These are phyloP conservation scores for Cerastis rubricosa DNA, from an alignment of 2,888 invertebrate species.

Conservation along the genomic window DNA sequence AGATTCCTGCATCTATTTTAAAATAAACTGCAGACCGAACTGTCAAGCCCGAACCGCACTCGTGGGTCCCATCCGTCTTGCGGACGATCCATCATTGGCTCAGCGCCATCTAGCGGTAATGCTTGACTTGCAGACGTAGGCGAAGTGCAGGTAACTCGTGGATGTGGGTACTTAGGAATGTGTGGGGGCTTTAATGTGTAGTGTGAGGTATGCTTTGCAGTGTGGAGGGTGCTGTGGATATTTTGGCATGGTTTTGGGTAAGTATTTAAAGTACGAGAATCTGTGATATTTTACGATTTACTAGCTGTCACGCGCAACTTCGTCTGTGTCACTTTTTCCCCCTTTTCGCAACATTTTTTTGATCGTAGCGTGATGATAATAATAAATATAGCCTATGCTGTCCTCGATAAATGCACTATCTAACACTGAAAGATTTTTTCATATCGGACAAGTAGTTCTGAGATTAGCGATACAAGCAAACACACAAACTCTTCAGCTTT, in stretches of 20 bases:
- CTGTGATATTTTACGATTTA: background rate
- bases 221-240: too few species aligned
- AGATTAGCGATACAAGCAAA: too few species aligned
- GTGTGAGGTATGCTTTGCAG: background rate
- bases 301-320: too few species aligned
- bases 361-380: too few species aligned
- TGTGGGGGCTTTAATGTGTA: constrained; percentile 18
- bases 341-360: too few species aligned
- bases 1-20: constrained; percentile 60
- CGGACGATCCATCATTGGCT: constrained; percentile 64
- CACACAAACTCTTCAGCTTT: too few species aligned
- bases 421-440: too few species aligned
- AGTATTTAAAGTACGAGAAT: background rate
- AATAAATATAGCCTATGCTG: too few species aligned
- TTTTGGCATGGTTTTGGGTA: background rate
- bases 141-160: constrained; percentile 26
- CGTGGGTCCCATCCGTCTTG: constrained; percentile 66
- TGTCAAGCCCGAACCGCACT: constrained; percentile 44
- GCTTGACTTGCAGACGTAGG: constrained; percentile 41
- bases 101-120: constrained; percentile 52
- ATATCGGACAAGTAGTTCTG: too few species aligned
- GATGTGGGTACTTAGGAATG: background rate
- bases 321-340: too few species aligned
- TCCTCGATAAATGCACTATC: too few species aligned
- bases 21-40: constrained; percentile 46